Percentiles rank a stretch among this genome's conserved stretches.
These are phyloP conservation scores for Linyphia triangularis DNA, from an alignment of 2,888 invertebrate genomes.

Conservation along the genomic window DNA sequence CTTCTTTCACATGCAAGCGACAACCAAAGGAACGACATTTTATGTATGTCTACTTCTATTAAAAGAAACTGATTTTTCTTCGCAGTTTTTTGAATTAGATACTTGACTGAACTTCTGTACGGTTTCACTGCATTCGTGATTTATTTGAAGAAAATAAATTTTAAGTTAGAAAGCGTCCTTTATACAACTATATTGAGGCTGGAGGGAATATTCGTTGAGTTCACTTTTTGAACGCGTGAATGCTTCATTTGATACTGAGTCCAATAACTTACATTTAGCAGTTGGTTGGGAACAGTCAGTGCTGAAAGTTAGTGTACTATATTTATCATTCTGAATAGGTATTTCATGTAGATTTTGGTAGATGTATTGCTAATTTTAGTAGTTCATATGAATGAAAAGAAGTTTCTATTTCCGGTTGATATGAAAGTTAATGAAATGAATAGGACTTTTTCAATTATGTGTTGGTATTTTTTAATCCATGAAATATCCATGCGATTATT, in stretches of 20 bases:
- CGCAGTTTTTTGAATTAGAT: conserved; percentile 3
- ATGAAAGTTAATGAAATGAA: too few species aligned
- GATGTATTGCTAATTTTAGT: not conserved
- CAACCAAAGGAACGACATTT: too few species aligned
- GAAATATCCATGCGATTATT: too few species aligned
- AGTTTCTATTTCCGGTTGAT: too few species aligned
- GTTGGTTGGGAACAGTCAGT: not conserved
- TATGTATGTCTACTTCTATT: not conserved
- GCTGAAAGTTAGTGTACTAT: conserved; percentile 23
- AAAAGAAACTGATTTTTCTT: not conserved
- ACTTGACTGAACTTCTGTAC: not conserved
- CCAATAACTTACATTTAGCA: too few species aligned
- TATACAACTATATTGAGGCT: not conserved
- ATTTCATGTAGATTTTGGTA: not conserved
- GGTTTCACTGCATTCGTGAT: not conserved
- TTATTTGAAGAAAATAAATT: conserved; percentile 3
- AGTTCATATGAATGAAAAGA: too few species aligned
- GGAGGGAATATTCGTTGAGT: not conserved
- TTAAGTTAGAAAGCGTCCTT: not conserved
- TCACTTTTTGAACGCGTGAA: too few species aligned
- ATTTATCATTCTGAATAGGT: conserved; percentile 41
- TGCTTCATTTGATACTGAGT: too few species aligned
- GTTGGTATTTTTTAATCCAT: too few species aligned
- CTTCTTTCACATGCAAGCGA: too few species aligned
- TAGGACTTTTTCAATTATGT: too few species aligned